A percentile compares a stretch with the other conserved stretches of the same genome.
phyloP scores from a whole-genome alignment of 2,888 invertebrate species.

The Cryptocheilus praepositus region DNA sequence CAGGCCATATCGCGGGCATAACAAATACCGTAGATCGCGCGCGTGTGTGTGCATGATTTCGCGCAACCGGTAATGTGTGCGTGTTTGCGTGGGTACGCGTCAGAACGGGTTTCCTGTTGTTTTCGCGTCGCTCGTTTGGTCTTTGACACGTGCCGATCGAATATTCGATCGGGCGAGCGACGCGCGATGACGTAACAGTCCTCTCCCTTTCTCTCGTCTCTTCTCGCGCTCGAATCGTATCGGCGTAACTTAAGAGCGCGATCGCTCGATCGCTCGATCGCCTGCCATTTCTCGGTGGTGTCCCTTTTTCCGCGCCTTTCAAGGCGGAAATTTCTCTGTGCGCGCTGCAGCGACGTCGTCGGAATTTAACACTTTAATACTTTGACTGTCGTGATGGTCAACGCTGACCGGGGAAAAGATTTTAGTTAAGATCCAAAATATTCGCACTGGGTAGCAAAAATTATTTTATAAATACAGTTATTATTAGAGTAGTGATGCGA shows the following conservation, averaged over 20 bases:
- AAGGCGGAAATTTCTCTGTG: no score
- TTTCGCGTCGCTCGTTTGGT: constrained; percentile 35
- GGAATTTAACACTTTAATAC: no score
- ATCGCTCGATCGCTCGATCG: neutral
- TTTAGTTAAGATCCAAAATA: no score
- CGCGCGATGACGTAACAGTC: constrained; percentile 16
- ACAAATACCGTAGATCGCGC: neutral
- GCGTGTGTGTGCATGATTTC: constrained; percentile 1
- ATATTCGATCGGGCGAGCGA: constrained; percentile 42
- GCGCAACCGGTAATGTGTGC: neutral
- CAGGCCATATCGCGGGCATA: no score
- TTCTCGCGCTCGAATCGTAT: constrained; percentile 16
- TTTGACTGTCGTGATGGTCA: no score
- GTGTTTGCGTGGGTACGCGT: neutral
- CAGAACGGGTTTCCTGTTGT: constrained; percentile 19
- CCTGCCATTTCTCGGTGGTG: no score
- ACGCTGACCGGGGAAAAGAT: no score
- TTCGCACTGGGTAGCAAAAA: no score
- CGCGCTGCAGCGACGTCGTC: no score
- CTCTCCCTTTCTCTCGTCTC: constrained; percentile 16
- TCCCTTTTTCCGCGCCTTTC: no score
- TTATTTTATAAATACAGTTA: no score
- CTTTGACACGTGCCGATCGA: constrained; percentile 33
- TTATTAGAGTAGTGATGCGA: no score
- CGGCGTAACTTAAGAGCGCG: constrained; percentile 21